phyloP scores from a whole-genome alignment of 2,888 invertebrate genomes.

The Crioceris asparagi region DNA sequence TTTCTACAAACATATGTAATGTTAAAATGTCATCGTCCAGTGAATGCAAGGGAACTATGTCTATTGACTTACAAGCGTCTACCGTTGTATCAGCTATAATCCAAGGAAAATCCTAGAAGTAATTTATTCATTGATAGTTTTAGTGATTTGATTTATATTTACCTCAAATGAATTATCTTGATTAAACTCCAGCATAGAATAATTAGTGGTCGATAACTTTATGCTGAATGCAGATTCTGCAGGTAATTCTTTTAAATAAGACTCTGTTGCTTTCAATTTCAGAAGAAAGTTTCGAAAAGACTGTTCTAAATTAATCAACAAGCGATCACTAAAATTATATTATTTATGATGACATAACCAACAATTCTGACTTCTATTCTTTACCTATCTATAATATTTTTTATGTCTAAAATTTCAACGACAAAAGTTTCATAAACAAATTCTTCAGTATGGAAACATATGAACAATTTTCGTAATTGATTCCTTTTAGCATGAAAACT shows the following conservation, averaged over 20 bases:
- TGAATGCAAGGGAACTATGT: slow-evolving; percentile 39
- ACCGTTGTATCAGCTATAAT: too few species aligned
- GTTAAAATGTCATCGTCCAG: slow-evolving; percentile 36
- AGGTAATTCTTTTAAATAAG: slow-evolving; percentile 42
- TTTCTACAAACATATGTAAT: slow-evolving; percentile 34
- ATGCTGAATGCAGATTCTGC: slow-evolving; percentile 50
- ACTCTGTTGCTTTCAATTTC: slow-evolving; percentile 42
- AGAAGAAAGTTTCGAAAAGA: slow-evolving; percentile 50
- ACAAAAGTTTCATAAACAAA: slow-evolving; percentile 39
- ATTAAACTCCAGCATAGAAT: slow-evolving; percentile 44
- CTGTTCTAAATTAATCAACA: slow-evolving; percentile 51
- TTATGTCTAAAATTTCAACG: slow-evolving; percentile 34
- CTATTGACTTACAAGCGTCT: slow-evolving; percentile 27
- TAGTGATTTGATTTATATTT: slow-evolving; percentile 7
- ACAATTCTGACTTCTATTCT: background rate
- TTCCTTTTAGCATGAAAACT: slow-evolving; percentile 42
- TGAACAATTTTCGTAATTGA: slow-evolving; percentile 42
- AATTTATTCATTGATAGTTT: slow-evolving; percentile 6
- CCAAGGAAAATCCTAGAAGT: slow-evolving; percentile 41
- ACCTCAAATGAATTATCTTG: slow-evolving; percentile 43
- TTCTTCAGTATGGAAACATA: slow-evolving; percentile 39
- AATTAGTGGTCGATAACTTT: slow-evolving; percentile 48
- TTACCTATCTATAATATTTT: slow-evolving; percentile 16
- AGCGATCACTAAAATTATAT: slow-evolving; percentile 41
- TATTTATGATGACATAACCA: background rate